Conservation (phyloP, 2,888 invertebrate genomes). For the Drosophila kuntzei region DNA sequence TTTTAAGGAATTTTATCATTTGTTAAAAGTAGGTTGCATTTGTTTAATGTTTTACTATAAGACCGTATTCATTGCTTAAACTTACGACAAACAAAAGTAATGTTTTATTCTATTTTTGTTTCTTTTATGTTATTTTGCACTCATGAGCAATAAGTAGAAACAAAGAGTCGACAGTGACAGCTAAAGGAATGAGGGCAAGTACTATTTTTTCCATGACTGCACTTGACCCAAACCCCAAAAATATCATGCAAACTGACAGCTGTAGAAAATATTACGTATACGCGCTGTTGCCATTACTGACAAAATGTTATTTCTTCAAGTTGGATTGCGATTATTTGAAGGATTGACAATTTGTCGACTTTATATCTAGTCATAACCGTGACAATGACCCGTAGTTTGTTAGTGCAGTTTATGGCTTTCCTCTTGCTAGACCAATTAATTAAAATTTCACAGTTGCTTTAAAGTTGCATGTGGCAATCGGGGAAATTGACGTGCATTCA, state of each 20-base stretch:
- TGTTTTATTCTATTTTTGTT: slow-evolving; percentile 4
- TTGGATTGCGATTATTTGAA: slow-evolving; percentile 4
- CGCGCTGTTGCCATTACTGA: slow-evolving; percentile 21
- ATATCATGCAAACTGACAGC: slow-evolving; percentile 8
- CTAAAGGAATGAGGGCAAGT: slow-evolving; percentile 48
- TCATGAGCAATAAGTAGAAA: slow-evolving; percentile 19
- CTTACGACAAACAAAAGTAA: slow-evolving; percentile 4
- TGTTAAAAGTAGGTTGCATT: not conserved
- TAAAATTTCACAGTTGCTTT: slow-evolving; percentile 45
- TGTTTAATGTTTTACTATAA: not conserved
- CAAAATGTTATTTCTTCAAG: slow-evolving; percentile 1
- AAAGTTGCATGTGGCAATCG: slow-evolving; percentile 20
- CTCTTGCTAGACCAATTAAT: slow-evolving; percentile 41
- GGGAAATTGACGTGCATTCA: slow-evolving; percentile 17
- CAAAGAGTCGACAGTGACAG: slow-evolving; percentile 14
- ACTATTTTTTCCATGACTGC: slow-evolving; percentile 29
- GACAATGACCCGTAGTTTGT: slow-evolving; percentile 45
- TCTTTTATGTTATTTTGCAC: slow-evolving; percentile 27
- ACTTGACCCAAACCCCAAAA: slow-evolving; percentile 68
- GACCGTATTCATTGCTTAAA: not conserved
- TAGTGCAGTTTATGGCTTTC: not conserved
- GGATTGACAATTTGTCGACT: slow-evolving; percentile 13
- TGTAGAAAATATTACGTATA: slow-evolving; percentile 29
- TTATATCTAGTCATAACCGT: slow-evolving; percentile 26
- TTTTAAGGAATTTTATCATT: slow-evolving; percentile 1